Conservation (phyloP, 2,797 vertebrate species). For the Oryzias sinensis region DNA sequence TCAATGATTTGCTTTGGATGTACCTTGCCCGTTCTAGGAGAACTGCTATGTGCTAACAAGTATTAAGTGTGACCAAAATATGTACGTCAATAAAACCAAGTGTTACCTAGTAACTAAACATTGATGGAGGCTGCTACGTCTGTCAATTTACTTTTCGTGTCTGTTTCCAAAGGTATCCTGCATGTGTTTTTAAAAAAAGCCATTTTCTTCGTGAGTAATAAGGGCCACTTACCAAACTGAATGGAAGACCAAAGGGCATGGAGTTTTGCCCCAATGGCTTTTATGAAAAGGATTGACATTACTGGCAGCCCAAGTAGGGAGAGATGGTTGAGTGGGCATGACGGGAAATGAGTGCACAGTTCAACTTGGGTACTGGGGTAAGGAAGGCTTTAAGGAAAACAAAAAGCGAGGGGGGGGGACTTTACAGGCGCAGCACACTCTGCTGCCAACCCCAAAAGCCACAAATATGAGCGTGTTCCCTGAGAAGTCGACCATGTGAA, state of each 20-base stretch:
- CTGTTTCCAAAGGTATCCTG: constrained; percentile 22
- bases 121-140: constrained; percentile 18
- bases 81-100: constrained; percentile 60
- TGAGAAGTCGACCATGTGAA: constrained; percentile 75
- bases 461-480: constrained; percentile 79
- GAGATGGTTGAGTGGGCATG: constrained; percentile 53
- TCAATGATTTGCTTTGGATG: constrained; percentile 54
- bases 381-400: constrained; percentile 56
- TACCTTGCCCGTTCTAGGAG: constrained; percentile 60
- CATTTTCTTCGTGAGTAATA: constrained; percentile 17
- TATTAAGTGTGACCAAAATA: too few relatives aligned
- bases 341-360: constrained; percentile 74
- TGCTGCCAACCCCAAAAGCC: constrained; percentile 75
- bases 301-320: constrained; percentile 45
- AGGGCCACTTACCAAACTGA: constrained; percentile 2
- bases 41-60: constrained; percentile 56
- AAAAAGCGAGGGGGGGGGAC: constrained; percentile 8
- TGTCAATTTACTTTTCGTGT: constrained; percentile 39
- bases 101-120: constrained; percentile 35
- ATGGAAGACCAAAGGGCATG: constrained; percentile 22
- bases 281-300: constrained; percentile 52
- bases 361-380: constrained; percentile 68
- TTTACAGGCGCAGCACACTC: constrained; percentile 69
- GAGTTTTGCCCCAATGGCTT: constrained; percentile 28
- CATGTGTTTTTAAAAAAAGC: constrained; percentile 10